Base-by-base conservation (phyloP, 2,797 vertebrate genomes). In the Linurgus olivaceus region DNA sequence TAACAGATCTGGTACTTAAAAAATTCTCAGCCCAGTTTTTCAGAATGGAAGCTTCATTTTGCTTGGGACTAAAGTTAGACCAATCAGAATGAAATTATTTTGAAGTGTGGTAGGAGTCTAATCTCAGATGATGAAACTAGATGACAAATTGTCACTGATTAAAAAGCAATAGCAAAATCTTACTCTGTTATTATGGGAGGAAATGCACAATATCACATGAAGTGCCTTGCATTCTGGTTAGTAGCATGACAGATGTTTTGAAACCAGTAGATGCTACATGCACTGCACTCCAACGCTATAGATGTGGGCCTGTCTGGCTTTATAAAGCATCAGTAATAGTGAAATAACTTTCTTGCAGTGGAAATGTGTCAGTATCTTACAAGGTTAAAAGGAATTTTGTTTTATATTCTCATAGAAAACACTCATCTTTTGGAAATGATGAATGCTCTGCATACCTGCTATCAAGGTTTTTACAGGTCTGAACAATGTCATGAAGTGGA, bases 401-500 rank as follows among this genome's bases (percentile, higher is more conserved):
- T 78, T 33, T 58, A 66, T 33, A 20, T n/a, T 84, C 20, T 51
- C 38, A 63, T 8, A 75, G 10, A 87, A 93, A 78, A 67, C 31
- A 89, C 3, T 42, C 35, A 71, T 52, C 20, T 54, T 68, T 86
- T 57, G 29, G 26, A 81, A 68, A 88, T 19, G 3, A 71, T 62
- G 61, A 74, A 25, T 23, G 21, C 37, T 92, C 62, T 72, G 48
- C 62, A 50, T 97, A 99, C 99, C 99, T 98, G 96, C 96, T 93
- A 94, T 99, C 98, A n/a, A 98, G 97, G 66, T 93, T 97, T 52
- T 97, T 97, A 92, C 92, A 97, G 61, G 97, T 97, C 90, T 98
- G 97, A 89, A 98, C 93, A n/a, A 99, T 94, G 6, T 99, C 98
- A 51, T 95, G 97, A 17, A 97, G 65, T 10, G 98, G 79, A 40